These are phyloP conservation scores for Epirrhoe alternata DNA, from an alignment of 2,888 invertebrate species.

Conservation along the genomic window DNA sequence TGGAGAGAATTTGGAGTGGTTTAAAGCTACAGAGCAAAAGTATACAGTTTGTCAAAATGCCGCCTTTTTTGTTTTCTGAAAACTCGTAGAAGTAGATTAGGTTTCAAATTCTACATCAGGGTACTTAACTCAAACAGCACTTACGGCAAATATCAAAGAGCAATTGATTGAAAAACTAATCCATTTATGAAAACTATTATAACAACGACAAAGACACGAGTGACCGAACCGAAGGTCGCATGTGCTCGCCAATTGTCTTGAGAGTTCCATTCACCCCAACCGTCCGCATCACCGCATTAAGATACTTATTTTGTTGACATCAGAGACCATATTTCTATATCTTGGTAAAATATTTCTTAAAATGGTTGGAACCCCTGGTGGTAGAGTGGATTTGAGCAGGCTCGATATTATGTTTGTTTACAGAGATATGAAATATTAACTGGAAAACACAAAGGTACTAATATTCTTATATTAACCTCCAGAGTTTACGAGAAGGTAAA, in stretches of 20 bases:
- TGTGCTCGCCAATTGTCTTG: slow-evolving; percentile 25
- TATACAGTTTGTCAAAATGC: not conserved
- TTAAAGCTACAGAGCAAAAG: no score
- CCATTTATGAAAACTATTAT: slow-evolving; percentile 12
- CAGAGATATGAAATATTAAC: no score
- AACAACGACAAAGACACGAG: slow-evolving; percentile 10
- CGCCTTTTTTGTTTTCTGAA: not conserved
- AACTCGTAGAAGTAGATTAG: not conserved
- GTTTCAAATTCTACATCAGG: slow-evolving; percentile 1
- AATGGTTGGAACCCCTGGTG: not conserved
- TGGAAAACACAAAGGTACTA: no score
- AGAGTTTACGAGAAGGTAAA: no score
- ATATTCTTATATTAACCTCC: not conserved
- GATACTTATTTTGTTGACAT: slow-evolving; percentile 10
- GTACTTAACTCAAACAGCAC: not conserved
- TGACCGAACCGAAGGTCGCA: slow-evolving; percentile 24
- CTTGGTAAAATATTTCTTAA: not conserved
- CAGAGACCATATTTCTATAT: slow-evolving; percentile 3
- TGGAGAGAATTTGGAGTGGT: not conserved
- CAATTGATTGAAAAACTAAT: slow-evolving; percentile 24
- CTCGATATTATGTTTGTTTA: not conserved
- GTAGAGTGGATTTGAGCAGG: not conserved
- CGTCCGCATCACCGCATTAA: slow-evolving; percentile 3
- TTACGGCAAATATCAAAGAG: slow-evolving; percentile 14
- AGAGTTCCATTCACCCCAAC: slow-evolving; percentile 23